Evolutionary conservation across 2,888 invertebrate genomes (phyloP).

Genomic region (Poecilus cupreus): DNA sequence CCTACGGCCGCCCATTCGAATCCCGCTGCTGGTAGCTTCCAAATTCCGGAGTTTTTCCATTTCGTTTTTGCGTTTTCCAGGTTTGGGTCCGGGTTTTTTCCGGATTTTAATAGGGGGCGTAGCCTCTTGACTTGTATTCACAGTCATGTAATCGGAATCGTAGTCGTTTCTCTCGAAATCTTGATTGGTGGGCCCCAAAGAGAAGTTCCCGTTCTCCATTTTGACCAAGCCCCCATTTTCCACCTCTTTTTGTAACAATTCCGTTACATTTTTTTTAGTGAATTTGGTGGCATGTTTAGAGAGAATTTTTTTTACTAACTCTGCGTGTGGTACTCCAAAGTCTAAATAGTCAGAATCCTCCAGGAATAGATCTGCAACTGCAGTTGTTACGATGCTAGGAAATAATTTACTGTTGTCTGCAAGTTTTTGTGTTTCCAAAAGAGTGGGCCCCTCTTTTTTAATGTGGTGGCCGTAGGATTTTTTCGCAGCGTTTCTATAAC

Average conservation of each 20-base stretch:
- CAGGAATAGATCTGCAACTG: constrained; percentile 82
- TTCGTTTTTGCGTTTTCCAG: constrained; percentile 60
- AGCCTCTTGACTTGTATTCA: constrained; percentile 59
- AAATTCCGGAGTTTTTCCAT: constrained; percentile 48
- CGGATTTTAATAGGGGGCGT: constrained; percentile 60
- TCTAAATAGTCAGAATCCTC: constrained; percentile 83
- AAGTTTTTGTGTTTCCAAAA: constrained; percentile 62
- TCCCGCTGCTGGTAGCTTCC: constrained; percentile 37
- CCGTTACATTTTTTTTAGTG: constrained; percentile 78
- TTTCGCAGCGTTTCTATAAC: constrained; percentile 88
- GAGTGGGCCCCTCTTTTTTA: constrained; percentile 53
- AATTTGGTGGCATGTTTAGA: constrained; percentile 80
- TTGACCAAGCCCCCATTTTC: constrained; percentile 81
- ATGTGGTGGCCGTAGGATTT: constrained; percentile 66
- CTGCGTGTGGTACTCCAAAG: constrained; percentile 82
- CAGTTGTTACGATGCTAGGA: constrained; percentile 77
- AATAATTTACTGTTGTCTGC: constrained; percentile 69
- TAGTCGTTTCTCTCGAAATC: constrained; percentile 34
- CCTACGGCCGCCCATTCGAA: constrained; percentile 77
- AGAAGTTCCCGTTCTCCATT: constrained; percentile 81
- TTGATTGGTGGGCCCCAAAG: constrained; percentile 76
- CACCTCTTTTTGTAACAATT: constrained; percentile 82
- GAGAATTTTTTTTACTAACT: constrained; percentile 79
- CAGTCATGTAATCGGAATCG: constrained; percentile 61
- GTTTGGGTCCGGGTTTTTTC: constrained; percentile 64